Percentiles rank a stretch among this genome's conserved stretches.
Evolutionary conservation across 2,113 vertebrate species (phyloP).

Genomic region (Eptesicus fuscus): DNA sequence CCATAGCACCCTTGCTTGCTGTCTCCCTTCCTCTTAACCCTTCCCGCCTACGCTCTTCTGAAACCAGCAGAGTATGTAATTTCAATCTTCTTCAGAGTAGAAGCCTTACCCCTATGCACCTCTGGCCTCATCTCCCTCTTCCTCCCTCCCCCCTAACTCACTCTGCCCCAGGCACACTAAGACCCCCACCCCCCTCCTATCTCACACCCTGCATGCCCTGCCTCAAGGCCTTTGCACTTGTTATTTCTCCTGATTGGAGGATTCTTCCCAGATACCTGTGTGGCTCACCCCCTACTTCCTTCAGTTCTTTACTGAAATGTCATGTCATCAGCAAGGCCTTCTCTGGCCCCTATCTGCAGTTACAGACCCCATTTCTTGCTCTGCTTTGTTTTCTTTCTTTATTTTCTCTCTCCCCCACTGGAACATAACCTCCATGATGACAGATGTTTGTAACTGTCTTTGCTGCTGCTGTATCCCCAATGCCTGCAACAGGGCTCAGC

Average conservation of each 20-base stretch:
- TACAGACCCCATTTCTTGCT: neutral
- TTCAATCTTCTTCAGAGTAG: neutral
- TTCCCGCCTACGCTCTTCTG: neutral
- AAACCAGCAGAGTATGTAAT: neutral
- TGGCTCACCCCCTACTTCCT: neutral
- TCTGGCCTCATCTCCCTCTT: neutral
- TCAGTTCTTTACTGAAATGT: neutral
- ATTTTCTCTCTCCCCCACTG: neutral
- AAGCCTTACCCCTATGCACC: rapidly evolving
- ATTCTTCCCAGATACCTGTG: too few species aligned
- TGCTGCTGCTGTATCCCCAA: neutral
- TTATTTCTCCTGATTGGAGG: neutral
- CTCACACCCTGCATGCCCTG: neutral
- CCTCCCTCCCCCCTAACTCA: neutral
- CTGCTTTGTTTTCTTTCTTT: neutral
- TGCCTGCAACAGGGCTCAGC: neutral
- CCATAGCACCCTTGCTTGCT: rapidly evolving
- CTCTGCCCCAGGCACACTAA: neutral
- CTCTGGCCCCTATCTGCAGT: neutral
- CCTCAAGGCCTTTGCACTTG: neutral
- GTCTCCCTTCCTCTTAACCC: neutral
- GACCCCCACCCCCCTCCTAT: neutral
- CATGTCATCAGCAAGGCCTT: neutral
- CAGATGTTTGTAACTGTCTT: neutral
- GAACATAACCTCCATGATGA: neutral